Percentiles rank a stretch among this genome's conserved stretches.
Conservation (phyloP, 2,113 vertebrate species). For the Monopterus albus region DNA sequence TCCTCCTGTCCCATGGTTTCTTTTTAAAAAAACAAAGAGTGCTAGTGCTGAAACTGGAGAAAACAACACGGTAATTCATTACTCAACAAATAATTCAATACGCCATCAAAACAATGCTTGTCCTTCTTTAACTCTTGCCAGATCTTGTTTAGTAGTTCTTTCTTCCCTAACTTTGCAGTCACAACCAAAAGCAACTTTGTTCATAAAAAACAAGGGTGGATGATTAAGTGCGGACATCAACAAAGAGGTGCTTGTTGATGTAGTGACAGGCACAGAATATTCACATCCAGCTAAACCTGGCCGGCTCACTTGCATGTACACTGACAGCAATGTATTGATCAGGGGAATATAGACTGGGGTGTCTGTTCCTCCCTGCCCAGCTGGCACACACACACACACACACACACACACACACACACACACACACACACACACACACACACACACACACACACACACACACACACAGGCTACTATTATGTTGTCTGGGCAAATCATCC, state of each 20-base stretch:
- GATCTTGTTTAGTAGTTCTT: constrained; percentile 19
- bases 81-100: constrained; percentile 61
- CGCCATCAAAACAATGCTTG: constrained; percentile 36
- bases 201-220: constrained; percentile 32
- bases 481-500: constrained; percentile 2
- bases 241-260: constrained; percentile 63
- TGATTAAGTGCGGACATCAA: constrained; percentile 67
- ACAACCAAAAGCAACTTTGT: constrained; percentile 61
- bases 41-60: constrained; percentile 35
- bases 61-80: constrained; percentile 34
- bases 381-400: too few species aligned
- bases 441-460: too few species aligned
- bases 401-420: too few species aligned
- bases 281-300: constrained; percentile 23
- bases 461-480: constrained; percentile 52
- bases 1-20: constrained; percentile 24
- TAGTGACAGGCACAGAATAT: constrained; percentile 24
- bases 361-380: constrained; percentile 45
- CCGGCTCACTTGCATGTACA: constrained; percentile 13
- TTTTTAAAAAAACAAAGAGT: constrained; percentile 37
- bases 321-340: constrained; percentile 40
- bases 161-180: constrained; percentile 27
- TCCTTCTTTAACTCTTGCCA: constrained; percentile 20
- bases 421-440: too few species aligned
- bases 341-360: constrained; percentile 37